These are phyloP conservation scores for Rhogogaster chlorosoma DNA, from an alignment of 2,888 invertebrate genomes.

Conservation along the genomic window DNA sequence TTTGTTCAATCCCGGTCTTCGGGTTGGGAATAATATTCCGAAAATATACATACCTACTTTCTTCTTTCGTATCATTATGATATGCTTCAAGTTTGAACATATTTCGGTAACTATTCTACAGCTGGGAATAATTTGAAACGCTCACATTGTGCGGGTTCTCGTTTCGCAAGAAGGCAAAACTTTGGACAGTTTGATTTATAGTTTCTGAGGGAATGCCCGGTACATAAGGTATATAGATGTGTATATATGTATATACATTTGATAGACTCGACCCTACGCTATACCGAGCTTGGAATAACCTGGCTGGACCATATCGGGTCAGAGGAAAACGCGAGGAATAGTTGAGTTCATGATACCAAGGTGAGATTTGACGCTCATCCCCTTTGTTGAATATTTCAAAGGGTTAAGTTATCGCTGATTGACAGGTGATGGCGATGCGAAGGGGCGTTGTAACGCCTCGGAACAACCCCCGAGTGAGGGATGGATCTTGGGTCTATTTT, in stretches of 20 bases:
- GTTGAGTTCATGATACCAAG: neutral
- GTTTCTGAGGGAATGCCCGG: conserved; percentile 5
- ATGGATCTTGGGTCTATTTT: conserved; percentile 37
- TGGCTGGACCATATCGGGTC: neutral
- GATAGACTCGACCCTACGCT: conserved; percentile 19
- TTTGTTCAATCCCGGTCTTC: neutral
- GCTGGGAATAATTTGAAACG: neutral
- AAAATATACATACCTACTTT: neutral
- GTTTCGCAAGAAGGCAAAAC: conserved; percentile 30
- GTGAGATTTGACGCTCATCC: conserved; percentile 25
- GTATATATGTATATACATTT: neutral
- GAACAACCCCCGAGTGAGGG: conserved; percentile 25
- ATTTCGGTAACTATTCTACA: neutral
- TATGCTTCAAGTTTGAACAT: neutral
- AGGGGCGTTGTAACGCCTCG: neutral
- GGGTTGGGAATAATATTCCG: neutral
- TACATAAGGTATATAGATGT: neutral
- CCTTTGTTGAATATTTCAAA: conserved; percentile 46
- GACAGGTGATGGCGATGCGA: conserved; percentile 25
- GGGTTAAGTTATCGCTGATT: conserved; percentile 48
- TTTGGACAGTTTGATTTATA: conserved; percentile 49
- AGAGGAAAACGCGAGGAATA: neutral
- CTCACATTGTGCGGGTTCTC: neutral
- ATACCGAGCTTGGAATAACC: neutral
- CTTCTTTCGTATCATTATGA: neutral